phyloP scores from a whole-genome alignment of 2,888 invertebrate genomes.

The Rosalia funebris region DNA sequence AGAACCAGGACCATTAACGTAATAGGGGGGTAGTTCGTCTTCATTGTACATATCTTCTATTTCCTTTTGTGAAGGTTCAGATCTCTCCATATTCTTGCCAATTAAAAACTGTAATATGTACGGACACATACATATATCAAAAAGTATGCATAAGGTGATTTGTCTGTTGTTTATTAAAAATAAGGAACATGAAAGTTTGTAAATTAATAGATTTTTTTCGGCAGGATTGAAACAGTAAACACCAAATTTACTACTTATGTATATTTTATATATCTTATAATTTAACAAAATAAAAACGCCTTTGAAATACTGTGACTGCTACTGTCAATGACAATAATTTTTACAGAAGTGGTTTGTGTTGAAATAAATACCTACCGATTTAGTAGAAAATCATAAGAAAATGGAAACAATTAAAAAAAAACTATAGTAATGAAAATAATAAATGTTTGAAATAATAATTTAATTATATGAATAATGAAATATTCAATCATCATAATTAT shows the following conservation, averaged over 20 bases:
- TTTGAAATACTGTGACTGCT: no score
- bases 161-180: background rate
- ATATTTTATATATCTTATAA: background rate
- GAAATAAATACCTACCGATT: no score
- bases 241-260: background rate
- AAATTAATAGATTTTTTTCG: background rate
- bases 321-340: background rate
- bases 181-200: background rate
- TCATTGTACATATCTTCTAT: constrained; percentile 69
- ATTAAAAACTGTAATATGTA: constrained; percentile 66
- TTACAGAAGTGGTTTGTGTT: background rate
- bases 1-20: constrained; percentile 59
- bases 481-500: no score
- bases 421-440: no score
- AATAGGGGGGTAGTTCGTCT: constrained; percentile 67
- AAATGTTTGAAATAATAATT: no score
- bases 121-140: no score
- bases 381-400: no score
- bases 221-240: background rate
- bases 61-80: constrained; percentile 66
- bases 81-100: constrained; percentile 68
- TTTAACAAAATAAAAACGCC: no score
- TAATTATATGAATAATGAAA: no score
- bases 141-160: no score
- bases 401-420: no score